Conservation (phyloP, 35 echinoderm and acorn worm species). For the Patiria miniata region DNA sequence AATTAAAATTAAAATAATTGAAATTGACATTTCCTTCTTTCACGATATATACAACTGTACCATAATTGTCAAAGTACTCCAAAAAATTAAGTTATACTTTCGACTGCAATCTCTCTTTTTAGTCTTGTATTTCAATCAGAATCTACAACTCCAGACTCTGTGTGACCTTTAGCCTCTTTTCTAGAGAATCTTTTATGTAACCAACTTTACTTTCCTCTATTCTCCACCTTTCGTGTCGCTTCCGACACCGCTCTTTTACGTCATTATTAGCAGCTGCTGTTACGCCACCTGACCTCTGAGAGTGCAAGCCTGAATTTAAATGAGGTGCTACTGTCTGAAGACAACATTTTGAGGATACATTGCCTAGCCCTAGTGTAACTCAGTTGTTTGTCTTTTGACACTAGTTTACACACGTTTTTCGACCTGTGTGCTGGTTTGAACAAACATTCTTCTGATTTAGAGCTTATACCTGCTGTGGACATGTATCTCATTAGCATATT, state of each 20-base stretch:
- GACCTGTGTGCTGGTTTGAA: not conserved
- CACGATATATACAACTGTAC: too few species aligned
- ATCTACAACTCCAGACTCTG: not conserved
- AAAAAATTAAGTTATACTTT: too few species aligned
- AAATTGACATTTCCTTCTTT: too few species aligned
- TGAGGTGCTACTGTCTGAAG: not conserved
- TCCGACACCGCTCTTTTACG: not conserved
- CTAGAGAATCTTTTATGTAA: slow-evolving; percentile 1
- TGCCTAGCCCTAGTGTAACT: not conserved
- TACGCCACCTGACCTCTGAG: slow-evolving; percentile 13
- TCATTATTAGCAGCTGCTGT: slow-evolving; percentile 16
- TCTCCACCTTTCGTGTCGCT: slow-evolving; percentile 2
- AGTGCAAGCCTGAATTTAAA: not conserved
- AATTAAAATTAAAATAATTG: too few species aligned
- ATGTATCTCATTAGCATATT: slow-evolving; percentile 7
- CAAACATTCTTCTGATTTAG: not conserved
- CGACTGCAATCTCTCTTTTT: too few species aligned
- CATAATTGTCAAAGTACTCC: too few species aligned
- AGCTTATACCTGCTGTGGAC: not conserved
- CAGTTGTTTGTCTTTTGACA: not conserved
- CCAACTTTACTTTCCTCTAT: not conserved
- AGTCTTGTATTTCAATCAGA: too few species aligned
- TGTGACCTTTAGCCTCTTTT: not conserved
- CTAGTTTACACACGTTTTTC: not conserved
- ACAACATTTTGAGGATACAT: not conserved